Conservation (phyloP, 92 coral and sea anemone genomes). For the Porites rus region DNA sequence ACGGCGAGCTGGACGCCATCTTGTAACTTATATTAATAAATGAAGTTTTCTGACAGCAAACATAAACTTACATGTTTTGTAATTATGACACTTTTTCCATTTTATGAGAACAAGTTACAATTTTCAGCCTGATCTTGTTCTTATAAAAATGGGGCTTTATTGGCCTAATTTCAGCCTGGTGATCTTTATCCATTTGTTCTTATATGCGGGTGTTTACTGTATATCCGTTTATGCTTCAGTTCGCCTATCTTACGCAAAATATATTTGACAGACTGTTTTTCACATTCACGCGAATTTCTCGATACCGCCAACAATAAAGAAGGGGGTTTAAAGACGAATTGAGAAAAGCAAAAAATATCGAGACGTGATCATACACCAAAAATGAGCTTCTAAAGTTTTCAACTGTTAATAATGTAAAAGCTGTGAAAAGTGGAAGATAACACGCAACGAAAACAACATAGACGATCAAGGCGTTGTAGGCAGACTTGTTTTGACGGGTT, state of each 20-base stretch:
- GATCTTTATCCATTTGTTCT: too few species aligned
- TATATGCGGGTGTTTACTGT: too few species aligned
- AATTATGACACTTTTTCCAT: too few species aligned
- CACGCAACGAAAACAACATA: neutral
- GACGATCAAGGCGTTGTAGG: constrained; percentile 3
- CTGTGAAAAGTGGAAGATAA: neutral
- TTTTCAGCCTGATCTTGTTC: too few species aligned
- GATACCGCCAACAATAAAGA: constrained; percentile 20
- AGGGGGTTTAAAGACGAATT: constrained; percentile 9
- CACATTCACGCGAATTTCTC: neutral
- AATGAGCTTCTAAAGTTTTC: neutral
- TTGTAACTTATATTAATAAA: too few species aligned
- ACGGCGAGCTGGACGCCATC: too few species aligned
- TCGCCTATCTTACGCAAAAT: neutral
- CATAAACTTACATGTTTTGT: too few species aligned
- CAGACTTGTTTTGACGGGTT: constrained; percentile 14
- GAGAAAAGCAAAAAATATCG: neutral
- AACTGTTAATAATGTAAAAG: neutral
- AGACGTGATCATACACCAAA: neutral
- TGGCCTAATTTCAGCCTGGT: too few species aligned
- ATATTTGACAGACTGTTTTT: neutral
- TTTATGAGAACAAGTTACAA: too few species aligned
- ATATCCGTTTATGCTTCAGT: too few species aligned
- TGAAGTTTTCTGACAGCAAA: too few species aligned
- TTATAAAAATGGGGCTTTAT: too few species aligned